Base-by-base conservation (phyloP, 2,113 vertebrate species). In the Albula goreensis region DNA sequence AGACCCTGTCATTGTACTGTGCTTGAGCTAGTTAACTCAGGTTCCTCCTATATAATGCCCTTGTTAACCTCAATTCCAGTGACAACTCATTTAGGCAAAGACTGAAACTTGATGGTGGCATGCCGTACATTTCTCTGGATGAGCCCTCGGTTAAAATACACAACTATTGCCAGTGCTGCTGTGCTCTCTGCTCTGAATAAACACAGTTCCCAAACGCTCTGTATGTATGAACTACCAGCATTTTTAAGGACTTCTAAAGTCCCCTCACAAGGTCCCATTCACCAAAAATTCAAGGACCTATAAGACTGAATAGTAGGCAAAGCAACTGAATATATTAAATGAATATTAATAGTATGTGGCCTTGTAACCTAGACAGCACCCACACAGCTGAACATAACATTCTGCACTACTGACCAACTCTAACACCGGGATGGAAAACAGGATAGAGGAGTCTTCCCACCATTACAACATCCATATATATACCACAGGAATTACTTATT, bases 401-500 rank as follows among this genome's bases (percentile, higher is more conserved):
- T 51, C 22, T 51, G 11, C 66, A 78, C 13, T 48, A 5, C 13
- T 79, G 51, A 79, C 12, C 22, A 7, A 13, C 9, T 48, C 15
- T 56, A 70, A 7, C 0, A 31, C 70, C 1, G 70, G n/a, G 70
- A 74, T 25, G 70, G 57, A 60, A 6, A 57, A 50, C 0, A 50
- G 4, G 52, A 41, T 13, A 81, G 11, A 13, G 48, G 57, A 31
- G 78, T 41, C 19, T 51, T 56, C 11, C 48, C 57, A 60, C 41
- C 56, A 85, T 31, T 50, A 63, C 49, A 81, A 51, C 83, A 80
- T 49, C 49, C 78, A 77, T 82, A 89, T 88, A 80, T 83, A 78
- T 86, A 80, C 89, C 81, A 50, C 2, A 83, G 88, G 83, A 86
- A 90, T 93, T 90, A 91, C 92, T 92, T 89, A 85, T 80, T 77